Evolutionary conservation across 2,888 invertebrate species (phyloP).

Genomic region (Geophilus truncorum): DNA sequence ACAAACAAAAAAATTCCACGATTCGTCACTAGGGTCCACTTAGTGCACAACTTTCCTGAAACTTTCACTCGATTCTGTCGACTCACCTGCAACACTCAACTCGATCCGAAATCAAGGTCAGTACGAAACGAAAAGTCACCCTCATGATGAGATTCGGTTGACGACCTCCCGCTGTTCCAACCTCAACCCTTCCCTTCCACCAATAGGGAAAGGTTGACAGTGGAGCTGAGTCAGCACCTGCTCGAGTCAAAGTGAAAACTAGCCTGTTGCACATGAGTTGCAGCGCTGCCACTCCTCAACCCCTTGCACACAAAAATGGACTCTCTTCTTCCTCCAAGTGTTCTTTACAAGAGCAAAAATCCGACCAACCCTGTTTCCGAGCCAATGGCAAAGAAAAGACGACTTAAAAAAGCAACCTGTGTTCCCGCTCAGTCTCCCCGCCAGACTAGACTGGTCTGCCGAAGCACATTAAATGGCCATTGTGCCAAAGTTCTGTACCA

Average conservation of each 20-base stretch:
- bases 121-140: not conserved
- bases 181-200: not conserved
- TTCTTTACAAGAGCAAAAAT: not conserved
- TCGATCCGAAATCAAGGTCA: not conserved
- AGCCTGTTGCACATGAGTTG: not conserved
- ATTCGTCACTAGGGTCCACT: not conserved
- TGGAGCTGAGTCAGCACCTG: slow-evolving; percentile 1
- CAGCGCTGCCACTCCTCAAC: not conserved
- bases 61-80: not conserved
- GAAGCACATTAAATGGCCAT: not conserved
- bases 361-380: not conserved
- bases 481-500: not conserved
- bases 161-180: not conserved
- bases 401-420: not conserved
- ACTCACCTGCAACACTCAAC: not conserved
- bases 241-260: slow-evolving; percentile 3
- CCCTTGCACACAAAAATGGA: not conserved
- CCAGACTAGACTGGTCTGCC: not conserved
- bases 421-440: not conserved
- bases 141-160: not conserved
- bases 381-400: slow-evolving; percentile 6
- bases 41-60: too few species aligned
- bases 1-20: not conserved
- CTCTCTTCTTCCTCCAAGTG: slow-evolving; percentile 15
- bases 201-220: not conserved